Percentiles rank a stretch among this genome's conserved stretches.
These are phyloP conservation scores for Lophius piscatorius DNA, from an alignment of 2,113 vertebrate species.

Conservation along the genomic window DNA sequence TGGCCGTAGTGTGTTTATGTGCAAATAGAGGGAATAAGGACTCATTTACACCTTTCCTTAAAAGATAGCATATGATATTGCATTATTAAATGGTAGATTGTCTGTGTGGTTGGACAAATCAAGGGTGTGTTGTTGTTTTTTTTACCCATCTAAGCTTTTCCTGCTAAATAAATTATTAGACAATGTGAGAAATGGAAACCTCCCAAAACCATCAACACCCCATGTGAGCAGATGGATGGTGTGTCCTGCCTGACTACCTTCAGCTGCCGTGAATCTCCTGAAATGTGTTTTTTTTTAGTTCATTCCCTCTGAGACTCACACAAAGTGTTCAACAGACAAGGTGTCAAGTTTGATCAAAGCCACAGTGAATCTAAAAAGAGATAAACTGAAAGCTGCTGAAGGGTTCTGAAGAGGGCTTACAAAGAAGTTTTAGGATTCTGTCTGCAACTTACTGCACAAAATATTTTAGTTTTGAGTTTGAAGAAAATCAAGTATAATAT, in stretches of 20 bases:
- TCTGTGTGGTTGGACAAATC: conserved; percentile 1
- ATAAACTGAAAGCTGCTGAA: too few relatives aligned
- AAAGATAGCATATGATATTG: too few relatives aligned
- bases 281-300: not conserved
- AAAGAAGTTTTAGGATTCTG: not conserved
- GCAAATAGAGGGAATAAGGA: too few relatives aligned
- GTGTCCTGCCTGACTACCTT: conserved; percentile 7
- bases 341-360: conserved; percentile 28
- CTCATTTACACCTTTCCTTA: too few relatives aligned
- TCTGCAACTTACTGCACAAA: too few relatives aligned
- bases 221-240: conserved; percentile 33
- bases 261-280: conserved; percentile 13
- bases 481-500: too few relatives aligned
- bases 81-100: too few relatives aligned
- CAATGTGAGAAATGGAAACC: conserved; percentile 46
- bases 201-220: conserved; percentile 43
- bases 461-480: too few relatives aligned
- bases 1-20: too few relatives aligned
- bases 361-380: conserved; percentile 3
- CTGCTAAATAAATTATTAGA: conserved; percentile 47
- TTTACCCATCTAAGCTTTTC: not conserved
- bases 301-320: not conserved
- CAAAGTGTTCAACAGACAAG: conserved; percentile 7
- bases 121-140: conserved; percentile 5
- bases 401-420: not conserved